Percentiles rank a stretch among this genome's conserved stretches.
These are phyloP conservation scores for Sialia sialis DNA, from an alignment of 2,113 vertebrate genomes.

Conservation along the genomic window DNA sequence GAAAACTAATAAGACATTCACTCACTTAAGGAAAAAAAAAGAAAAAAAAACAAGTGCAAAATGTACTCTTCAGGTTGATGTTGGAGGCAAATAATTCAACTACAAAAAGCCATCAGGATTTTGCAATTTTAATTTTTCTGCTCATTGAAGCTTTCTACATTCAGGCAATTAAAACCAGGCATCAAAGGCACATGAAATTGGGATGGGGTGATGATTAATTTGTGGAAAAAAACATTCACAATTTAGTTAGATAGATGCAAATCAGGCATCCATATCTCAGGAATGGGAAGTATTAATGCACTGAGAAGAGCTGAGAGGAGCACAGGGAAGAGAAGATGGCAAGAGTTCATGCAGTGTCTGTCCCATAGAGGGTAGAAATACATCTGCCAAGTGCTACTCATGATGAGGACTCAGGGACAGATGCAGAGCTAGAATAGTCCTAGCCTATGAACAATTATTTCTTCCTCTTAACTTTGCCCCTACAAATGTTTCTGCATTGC, in stretches of 20 bases:
- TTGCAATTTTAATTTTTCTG: constrained; percentile 66
- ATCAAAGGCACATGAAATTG: constrained; percentile 39
- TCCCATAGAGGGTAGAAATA: neutral
- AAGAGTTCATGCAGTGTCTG: neutral
- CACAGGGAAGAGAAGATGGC: neutral
- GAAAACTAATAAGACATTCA: neutral
- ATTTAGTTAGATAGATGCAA: neutral
- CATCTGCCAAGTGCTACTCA: neutral
- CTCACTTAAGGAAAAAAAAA: neutral
- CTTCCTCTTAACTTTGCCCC: neutral
- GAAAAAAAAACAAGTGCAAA: neutral
- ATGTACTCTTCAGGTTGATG: neutral
- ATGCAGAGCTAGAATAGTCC: neutral
- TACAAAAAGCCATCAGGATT: constrained; percentile 2
- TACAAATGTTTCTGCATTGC: neutral
- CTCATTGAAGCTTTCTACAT: constrained; percentile 53
- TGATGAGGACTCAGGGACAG: neutral
- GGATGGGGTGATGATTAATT: constrained; percentile 28
- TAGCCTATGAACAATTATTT: neutral
- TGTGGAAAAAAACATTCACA: neutral
- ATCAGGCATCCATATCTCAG: neutral
- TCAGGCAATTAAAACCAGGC: constrained; percentile 61
- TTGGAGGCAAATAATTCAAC: neutral
- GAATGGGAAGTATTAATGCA: neutral
- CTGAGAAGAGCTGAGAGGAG: neutral